These are phyloP conservation scores for Azorinus chamasolen DNA, from an alignment of 2,888 invertebrate genomes.

Conservation along the genomic window DNA sequence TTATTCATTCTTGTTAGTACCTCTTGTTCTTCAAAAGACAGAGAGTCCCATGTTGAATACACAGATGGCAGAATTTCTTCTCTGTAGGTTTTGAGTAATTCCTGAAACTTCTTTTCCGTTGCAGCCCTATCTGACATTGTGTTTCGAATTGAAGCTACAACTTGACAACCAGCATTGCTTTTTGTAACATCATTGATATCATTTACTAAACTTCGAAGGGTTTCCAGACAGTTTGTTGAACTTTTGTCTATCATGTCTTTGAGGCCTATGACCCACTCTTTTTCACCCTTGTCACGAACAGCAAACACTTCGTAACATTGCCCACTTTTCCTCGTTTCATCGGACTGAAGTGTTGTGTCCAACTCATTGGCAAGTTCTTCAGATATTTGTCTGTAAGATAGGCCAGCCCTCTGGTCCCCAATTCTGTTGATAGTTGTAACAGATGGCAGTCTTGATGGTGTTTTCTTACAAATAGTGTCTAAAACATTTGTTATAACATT, in stretches of 20 bases:
- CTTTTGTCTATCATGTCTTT: slow-evolving; percentile 33
- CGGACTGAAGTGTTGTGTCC: slow-evolving; percentile 29
- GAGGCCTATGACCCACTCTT: slow-evolving; percentile 41
- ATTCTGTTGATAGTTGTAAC: slow-evolving; percentile 43
- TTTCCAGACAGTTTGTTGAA: slow-evolving; percentile 12
- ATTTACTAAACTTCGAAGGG: slow-evolving; percentile 18
- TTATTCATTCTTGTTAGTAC: slow-evolving; percentile 28
- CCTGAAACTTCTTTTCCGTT: slow-evolving; percentile 42
- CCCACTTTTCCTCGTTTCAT: slow-evolving; percentile 41
- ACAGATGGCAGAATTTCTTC: slow-evolving; percentile 34
- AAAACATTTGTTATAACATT: slow-evolving; percentile 31
- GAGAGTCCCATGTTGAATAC: slow-evolving; percentile 32
- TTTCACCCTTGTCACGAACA: slow-evolving; percentile 24
- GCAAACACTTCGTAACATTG: slow-evolving; percentile 36
- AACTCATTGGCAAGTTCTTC: slow-evolving; percentile 10
- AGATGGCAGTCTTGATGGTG: slow-evolving; percentile 15
- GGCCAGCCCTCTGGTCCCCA: slow-evolving; percentile 31
- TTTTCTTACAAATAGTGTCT: slow-evolving; percentile 23
- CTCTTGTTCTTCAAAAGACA: slow-evolving; percentile 32
- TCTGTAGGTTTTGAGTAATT: slow-evolving; percentile 24
- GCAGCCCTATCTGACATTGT: slow-evolving; percentile 53
- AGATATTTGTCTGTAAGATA: slow-evolving; percentile 30
- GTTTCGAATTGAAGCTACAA: slow-evolving; percentile 30
- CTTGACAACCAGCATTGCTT: slow-evolving; percentile 7
- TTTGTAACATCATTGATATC: slow-evolving; percentile 28